These are phyloP conservation scores for Drosophila parthenogenetica DNA, from an alignment of 2,888 invertebrate species.

Conservation along the genomic window DNA sequence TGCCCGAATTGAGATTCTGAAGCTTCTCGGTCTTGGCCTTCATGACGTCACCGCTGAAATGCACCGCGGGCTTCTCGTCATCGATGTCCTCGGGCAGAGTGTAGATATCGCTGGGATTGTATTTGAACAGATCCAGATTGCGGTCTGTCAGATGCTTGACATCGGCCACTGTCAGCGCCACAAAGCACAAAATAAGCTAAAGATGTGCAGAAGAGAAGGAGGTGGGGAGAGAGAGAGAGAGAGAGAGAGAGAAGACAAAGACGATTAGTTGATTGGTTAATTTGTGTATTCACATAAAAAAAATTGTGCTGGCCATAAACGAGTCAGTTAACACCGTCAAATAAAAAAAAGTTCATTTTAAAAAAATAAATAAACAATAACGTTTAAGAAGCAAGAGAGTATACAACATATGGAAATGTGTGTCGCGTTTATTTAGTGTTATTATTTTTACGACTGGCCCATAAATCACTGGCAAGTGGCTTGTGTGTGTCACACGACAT, in stretches of 20 bases:
- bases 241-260: not conserved
- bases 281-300: constrained; percentile 29
- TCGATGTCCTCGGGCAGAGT: constrained; percentile 84
- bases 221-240: not conserved
- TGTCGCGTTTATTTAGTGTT: constrained; percentile 24
- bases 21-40: constrained; percentile 82
- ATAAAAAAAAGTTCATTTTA: constrained; percentile 9
- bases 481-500: constrained; percentile 43
- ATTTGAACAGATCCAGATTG: constrained; percentile 83
- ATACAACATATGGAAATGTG: constrained; percentile 36
- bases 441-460: constrained; percentile 41
- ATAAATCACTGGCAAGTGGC: constrained; percentile 47
- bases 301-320: constrained; percentile 31
- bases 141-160: constrained; percentile 80
- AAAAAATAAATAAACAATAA: not conserved
- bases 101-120: constrained; percentile 82
- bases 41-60: constrained; percentile 83
- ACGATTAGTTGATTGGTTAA: constrained; percentile 38
- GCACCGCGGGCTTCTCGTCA: constrained; percentile 83
- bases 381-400: too few species aligned
- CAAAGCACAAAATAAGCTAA: constrained; percentile 74
- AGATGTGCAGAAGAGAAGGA: not conserved
- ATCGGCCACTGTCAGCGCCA: constrained; percentile 75
- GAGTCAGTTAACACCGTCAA: constrained; percentile 29
- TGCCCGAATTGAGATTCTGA: constrained; percentile 82